phyloP scores from a whole-genome alignment of 2,113 vertebrate genomes.

The Monopterus albus region DNA sequence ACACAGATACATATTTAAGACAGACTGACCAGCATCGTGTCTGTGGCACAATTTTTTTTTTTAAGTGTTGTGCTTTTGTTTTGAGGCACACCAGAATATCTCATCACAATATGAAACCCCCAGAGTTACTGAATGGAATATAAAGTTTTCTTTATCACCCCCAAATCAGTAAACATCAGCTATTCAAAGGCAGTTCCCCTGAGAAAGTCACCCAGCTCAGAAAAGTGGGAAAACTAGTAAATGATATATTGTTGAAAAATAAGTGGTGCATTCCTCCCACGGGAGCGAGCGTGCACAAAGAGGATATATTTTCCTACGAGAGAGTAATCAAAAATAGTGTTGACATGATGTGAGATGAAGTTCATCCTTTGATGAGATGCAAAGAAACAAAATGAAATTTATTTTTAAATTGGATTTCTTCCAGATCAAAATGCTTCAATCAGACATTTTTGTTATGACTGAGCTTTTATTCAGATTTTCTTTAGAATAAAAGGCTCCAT shows the following conservation, averaged over 20 bases:
- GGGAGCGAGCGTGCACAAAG: slow-evolving; percentile 13
- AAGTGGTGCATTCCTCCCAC: background rate
- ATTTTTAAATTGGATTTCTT: slow-evolving; percentile 9
- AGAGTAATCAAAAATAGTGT: slow-evolving; percentile 15
- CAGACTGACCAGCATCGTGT: background rate
- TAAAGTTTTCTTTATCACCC: slow-evolving; percentile 13
- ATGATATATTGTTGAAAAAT: slow-evolving; percentile 22
- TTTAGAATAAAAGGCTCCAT: slow-evolving; percentile 7
- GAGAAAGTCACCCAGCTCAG: slow-evolving; percentile 9
- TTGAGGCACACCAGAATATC: background rate
- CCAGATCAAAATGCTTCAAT: slow-evolving; percentile 7
- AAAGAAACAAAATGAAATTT: background rate
- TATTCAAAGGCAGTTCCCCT: slow-evolving; percentile 22
- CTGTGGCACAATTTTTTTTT: background rate
- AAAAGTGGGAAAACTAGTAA: slow-evolving; percentile 9
- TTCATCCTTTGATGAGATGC: slow-evolving; percentile 3
- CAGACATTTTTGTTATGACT: background rate
- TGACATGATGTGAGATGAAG: slow-evolving; percentile 12
- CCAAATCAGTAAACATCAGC: slow-evolving; percentile 30
- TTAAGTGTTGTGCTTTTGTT: slow-evolving; percentile 19
- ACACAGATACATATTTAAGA: background rate
- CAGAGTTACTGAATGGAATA: slow-evolving; percentile 12
- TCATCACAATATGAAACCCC: background rate
- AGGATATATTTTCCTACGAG: slow-evolving; percentile 8
- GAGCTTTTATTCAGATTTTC: slow-evolving; percentile 13